Evolutionary conservation across 1,140 invertebrate genomes (phyloP).

Genomic region (Apis mellifera): DNA sequence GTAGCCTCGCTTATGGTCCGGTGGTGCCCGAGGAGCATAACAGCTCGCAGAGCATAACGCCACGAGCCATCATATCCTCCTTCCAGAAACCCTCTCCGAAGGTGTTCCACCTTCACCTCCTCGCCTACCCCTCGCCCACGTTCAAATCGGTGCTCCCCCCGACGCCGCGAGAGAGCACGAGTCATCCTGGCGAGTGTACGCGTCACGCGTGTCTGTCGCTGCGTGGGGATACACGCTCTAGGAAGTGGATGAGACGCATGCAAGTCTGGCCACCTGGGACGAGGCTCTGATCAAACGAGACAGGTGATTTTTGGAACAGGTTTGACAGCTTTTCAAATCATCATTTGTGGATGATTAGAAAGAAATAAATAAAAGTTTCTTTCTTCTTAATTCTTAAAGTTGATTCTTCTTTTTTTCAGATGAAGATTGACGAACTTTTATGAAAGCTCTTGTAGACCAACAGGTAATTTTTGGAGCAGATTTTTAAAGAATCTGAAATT

Average conservation of each 20-base stretch:
- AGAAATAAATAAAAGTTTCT: too few relatives aligned
- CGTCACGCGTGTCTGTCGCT: conserved; percentile 44
- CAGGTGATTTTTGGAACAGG: conserved; percentile 13
- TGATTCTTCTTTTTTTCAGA: too few relatives aligned
- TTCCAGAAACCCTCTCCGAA: conserved; percentile 72
- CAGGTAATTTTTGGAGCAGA: conserved; percentile 13
- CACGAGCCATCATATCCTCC: conserved; percentile 81
- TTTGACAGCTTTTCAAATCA: too few relatives aligned
- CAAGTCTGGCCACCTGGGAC: conserved; percentile 35
- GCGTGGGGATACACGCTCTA: conserved; percentile 52
- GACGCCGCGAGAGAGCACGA: conserved; percentile 37
- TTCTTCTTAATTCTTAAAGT: too few relatives aligned
- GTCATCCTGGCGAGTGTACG: conserved; percentile 36
- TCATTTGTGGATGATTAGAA: too few relatives aligned
- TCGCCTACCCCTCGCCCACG: not conserved
- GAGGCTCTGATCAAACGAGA: not conserved
- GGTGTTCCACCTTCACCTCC: conserved; percentile 51
- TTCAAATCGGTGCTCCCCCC: conserved; percentile 7
- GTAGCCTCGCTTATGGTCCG: conserved; percentile 81
- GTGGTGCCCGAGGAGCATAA: conserved; percentile 80
- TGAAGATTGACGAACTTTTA: too few relatives aligned
- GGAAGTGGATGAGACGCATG: conserved; percentile 45
- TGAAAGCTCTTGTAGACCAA: too few relatives aligned
- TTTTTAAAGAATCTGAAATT: not conserved
- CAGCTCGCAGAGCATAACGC: conserved; percentile 80